Evolutionary conservation across 2,113 vertebrate genomes (phyloP), one percentile per base, ranked within the genome.

Genomic region (Ictalurus furcatus): DNA sequence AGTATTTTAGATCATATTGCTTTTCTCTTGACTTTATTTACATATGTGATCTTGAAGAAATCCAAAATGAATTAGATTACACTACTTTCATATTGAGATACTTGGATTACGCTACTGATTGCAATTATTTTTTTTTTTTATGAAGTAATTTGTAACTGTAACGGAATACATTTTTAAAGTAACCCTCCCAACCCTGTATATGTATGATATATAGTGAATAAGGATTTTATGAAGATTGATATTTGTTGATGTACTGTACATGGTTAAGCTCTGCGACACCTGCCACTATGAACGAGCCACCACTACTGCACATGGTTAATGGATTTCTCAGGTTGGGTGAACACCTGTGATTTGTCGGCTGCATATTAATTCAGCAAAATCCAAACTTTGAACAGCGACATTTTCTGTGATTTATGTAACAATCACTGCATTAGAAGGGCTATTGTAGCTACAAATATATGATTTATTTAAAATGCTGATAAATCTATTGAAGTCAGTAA

Each of bases 251-350:
- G 73, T 23, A 52, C 40, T 73, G 69, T 28, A 78, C 74, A 78
- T 23, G 74, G 40, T 13, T 48, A 23, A 78, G 40, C 74, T 48
- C 40, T 44, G 73, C 3, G 19, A 21, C 21, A 73, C 30, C 69
- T 34, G 30, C 16, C 1, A 13, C 30, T 76, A 21, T 76, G 12
- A 9, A 44, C 2, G 48, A 44, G 56, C 6, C 37, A 63, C 85
- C 11, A 4, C 21, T 25, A 9, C 40, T 25, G 37, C 40, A 78
- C 40, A 12, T 88, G 86, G 12, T 37, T 58, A 16, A 80, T 82
- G 63, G 87, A 88, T 81, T 88, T 54, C 63, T 82, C 48, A 71
- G 63, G 63, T 34, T 71, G 30, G 7, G 14, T 71, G 78, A 71
- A 48, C 73, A 79, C 58, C 34, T 87, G 37, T 63, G 58, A 65